A percentile compares a stretch with the other conserved stretches of the same genome.
Conservation (phyloP, 2,888 invertebrate species). For the Sminthurinus aureus region DNA sequence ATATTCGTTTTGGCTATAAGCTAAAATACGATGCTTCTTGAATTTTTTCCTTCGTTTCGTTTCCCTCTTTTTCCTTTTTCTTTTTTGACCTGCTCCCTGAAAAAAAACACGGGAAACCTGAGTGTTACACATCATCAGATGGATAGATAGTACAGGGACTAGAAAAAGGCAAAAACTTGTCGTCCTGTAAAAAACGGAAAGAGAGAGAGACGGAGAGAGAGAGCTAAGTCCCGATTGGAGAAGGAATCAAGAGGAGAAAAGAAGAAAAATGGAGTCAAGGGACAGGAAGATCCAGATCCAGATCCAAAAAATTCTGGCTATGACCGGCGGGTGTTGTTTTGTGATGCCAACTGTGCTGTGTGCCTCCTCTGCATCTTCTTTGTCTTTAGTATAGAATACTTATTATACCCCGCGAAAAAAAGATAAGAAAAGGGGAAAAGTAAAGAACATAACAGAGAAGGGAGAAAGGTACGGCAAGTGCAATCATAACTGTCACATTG, state of each 20-base stretch:
- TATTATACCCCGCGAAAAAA: too few species aligned
- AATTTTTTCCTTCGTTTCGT: too few species aligned
- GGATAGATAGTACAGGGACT: background rate
- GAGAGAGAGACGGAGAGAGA: background rate
- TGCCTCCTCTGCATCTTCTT: too few species aligned
- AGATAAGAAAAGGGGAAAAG: too few species aligned
- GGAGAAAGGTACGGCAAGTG: constrained; percentile 8
- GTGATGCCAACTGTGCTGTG: background rate
- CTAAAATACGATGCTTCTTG: too few species aligned
- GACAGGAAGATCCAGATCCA: background rate
- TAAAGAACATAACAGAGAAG: too few species aligned
- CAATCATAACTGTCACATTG: constrained; percentile 20
- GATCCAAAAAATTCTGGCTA: constrained; percentile 1
- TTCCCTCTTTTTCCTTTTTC: background rate
- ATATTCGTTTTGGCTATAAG: too few species aligned
- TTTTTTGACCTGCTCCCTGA: background rate
- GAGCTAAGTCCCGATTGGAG: background rate
- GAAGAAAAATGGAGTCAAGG: constrained; percentile 18
- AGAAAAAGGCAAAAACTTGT: background rate
- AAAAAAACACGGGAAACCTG: background rate
- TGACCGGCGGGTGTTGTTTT: constrained; percentile 11
- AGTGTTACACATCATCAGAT: background rate
- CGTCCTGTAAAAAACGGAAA: background rate
- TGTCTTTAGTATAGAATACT: too few species aligned
- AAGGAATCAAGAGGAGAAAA: background rate